phyloP scores from a whole-genome alignment of 2,113 vertebrate species.

The Coptodon rendalli region DNA sequence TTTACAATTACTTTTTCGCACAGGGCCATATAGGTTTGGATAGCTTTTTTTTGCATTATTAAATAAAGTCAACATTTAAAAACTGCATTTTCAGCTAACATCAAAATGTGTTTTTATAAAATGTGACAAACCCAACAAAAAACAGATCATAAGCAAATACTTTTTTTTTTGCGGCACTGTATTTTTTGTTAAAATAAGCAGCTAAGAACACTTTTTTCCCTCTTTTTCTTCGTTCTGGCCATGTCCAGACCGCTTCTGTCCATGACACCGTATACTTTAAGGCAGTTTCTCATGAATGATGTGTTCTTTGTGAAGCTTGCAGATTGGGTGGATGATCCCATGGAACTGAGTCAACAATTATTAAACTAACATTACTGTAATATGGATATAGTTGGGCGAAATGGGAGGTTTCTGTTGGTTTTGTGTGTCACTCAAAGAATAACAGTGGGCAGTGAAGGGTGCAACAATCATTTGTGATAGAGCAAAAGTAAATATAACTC shows the following conservation, averaged over 20 bases:
- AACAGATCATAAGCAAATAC: not conserved
- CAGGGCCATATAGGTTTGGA: not conserved
- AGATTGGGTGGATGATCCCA: not conserved
- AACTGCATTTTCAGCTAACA: not conserved
- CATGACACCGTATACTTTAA: not conserved
- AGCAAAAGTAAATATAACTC: constrained; percentile 15
- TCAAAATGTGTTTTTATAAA: not conserved
- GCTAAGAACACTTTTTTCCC: not conserved
- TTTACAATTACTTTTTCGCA: not conserved
- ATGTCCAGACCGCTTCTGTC: not conserved
- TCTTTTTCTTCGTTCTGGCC: not conserved
- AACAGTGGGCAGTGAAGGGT: not conserved
- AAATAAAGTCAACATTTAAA: not conserved
- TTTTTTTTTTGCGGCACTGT: not conserved
- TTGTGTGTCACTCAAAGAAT: not conserved
- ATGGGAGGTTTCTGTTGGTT: constrained; percentile 3
- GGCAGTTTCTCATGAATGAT: not conserved
- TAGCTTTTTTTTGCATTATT: not conserved
- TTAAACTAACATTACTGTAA: not conserved
- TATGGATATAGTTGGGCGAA: not conserved
- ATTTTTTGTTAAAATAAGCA: not conserved
- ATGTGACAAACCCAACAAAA: not conserved
- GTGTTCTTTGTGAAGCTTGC: not conserved
- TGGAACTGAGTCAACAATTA: not conserved
- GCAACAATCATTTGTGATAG: not conserved